phyloP scores from a whole-genome alignment of 2,113 vertebrate genomes.

The Archocentrus centrarchus region DNA sequence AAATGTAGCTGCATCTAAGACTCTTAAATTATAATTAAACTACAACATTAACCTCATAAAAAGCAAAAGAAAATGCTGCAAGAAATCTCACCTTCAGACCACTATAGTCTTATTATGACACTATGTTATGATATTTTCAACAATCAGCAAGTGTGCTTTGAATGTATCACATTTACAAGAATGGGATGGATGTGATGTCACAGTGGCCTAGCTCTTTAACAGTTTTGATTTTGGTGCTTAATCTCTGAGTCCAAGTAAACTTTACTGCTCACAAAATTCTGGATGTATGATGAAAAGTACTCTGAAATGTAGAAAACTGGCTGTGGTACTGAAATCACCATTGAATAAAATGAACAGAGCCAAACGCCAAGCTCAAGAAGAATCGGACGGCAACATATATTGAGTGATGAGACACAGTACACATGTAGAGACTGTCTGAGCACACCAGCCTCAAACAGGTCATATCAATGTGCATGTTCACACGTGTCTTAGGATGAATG shows the following conservation, averaged over 20 bases:
- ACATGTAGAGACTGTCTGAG: background rate
- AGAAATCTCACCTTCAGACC: background rate
- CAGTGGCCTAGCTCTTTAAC: background rate
- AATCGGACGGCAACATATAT: background rate
- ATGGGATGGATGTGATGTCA: background rate
- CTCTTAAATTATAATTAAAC: background rate
- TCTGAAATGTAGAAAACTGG: background rate
- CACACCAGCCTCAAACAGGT: background rate
- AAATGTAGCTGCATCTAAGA: background rate
- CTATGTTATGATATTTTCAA: background rate
- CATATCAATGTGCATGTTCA: background rate
- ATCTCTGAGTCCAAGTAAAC: background rate
- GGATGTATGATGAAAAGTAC: background rate
- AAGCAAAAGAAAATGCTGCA: too few relatives aligned
- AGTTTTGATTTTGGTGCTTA: too few relatives aligned
- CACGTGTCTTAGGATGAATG: slow-evolving; percentile 12
- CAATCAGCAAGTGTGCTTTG: slow-evolving; percentile 22
- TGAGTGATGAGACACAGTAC: background rate
- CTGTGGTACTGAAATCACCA: background rate
- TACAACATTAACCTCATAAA: too few relatives aligned
- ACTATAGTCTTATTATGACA: background rate
- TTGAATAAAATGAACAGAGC: background rate
- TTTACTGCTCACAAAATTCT: background rate
- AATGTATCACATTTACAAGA: slow-evolving; percentile 25
- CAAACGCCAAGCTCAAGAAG: background rate